Base-by-base conservation (phyloP, 2,113 vertebrate species). In the Macrotis lagotis region DNA sequence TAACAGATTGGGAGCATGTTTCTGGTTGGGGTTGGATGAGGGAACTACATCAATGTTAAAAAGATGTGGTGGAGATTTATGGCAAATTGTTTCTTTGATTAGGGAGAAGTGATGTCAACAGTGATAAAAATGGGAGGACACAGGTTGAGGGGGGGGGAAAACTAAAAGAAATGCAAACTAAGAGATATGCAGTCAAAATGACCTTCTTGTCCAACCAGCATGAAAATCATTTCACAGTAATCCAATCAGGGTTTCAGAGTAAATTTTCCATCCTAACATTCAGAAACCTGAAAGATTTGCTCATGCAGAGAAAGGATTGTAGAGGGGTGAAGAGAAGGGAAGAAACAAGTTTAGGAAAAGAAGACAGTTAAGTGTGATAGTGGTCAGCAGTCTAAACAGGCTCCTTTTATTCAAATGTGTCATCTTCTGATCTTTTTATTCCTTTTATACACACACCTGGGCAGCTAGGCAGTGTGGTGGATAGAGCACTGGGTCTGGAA, bases 251-350 rank as follows among this genome's bases (percentile, higher is more conserved):
- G 16, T 48, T 91, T 95, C 90, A 91, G 50, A 66, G 83, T 14
- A n/a, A 28, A 1, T 92, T 55, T 90, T 31, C 48, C 94, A 51
- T 90, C 74, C 51, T 14, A 22, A 59, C 25, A 74, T 91, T 44
- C 48, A 51, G 51, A 92, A 19, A 88, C 53, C 9, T 93, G 47
- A 93, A 91, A 24, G 74, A 53, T 90, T 31, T 53, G 50, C 19
- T 93, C 53, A 92, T 91, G 16, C 51, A 95, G 51, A 94, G 55
- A 94, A 88, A 37, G 25, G n/a, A 26, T 93, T n/a, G 28, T 37
- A 90, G n/a, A 91, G n/a, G 44, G 66, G 3, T 44, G 26, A 44
- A 51, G 8, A 28, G 8, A 92, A 51, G 44, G 37, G 19, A 88
- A 91, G 89, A 55, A 94, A 91, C 8, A 51, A 19, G 48, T 52